Evolutionary conservation across 2,888 invertebrate species (phyloP).

Genomic region (Callosobruchus maculatus): DNA sequence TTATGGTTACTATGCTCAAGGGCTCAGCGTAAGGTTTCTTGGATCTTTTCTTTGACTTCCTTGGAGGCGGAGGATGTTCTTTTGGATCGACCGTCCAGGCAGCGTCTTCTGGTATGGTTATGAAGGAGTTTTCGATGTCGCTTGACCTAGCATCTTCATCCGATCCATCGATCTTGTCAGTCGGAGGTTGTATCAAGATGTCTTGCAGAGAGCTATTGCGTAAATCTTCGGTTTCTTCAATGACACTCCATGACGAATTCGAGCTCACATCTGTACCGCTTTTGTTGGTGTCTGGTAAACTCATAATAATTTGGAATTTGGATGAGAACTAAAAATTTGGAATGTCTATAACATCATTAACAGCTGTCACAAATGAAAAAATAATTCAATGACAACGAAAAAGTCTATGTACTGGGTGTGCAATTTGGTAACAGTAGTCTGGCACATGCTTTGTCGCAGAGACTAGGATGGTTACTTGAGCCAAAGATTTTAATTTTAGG

Average conservation of each 20-base stretch:
- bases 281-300: slow-evolving; percentile 18
- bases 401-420: neutral
- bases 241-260: slow-evolving; percentile 37
- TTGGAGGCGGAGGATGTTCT: neutral
- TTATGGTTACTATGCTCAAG: slow-evolving; percentile 30
- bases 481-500: no score
- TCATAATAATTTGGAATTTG: slow-evolving; percentile 21
- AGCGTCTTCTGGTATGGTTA: slow-evolving; percentile 9
- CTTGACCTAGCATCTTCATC: neutral
- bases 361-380: neutral
- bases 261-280: slow-evolving; percentile 35
- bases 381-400: neutral
- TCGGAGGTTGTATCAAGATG: slow-evolving; percentile 8
- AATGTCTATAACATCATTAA: neutral
- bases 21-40: slow-evolving; percentile 13
- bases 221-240: slow-evolving; percentile 15
- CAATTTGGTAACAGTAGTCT: neutral
- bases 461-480: no score
- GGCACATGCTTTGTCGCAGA: no score
- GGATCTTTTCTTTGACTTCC: neutral
- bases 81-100: neutral
- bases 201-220: slow-evolving; percentile 14
- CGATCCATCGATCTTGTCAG: slow-evolving; percentile 1
- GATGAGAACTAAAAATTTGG: slow-evolving; percentile 17
- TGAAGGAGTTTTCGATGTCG: slow-evolving; percentile 9